Evolutionary conservation across 1,140 invertebrate genomes (phyloP), one percentile per base, ranked within the genome.

Genomic region (Drosophila ananassae): DNA sequence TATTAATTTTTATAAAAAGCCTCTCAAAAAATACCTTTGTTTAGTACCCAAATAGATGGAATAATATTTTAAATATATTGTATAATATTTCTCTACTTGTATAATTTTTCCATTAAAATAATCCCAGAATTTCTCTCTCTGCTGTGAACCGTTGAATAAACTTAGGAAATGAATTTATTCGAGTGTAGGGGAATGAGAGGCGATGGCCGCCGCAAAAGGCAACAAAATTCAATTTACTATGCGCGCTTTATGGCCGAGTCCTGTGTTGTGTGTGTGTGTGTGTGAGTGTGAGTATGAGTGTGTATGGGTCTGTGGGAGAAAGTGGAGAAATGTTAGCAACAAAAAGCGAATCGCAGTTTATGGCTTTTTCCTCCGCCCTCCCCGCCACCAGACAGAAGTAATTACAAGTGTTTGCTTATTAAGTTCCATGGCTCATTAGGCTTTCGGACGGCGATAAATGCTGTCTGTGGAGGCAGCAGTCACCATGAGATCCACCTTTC

Each of bases 201-300:
- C 41, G 63, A 22, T 39, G 73, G 32, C 44, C 69, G 77, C 82
- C 81, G 82, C 77, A 87, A 77, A 87, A 85, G 82, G 82, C 82
- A 82, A 85, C 82, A 87, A 85, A 85, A 85, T 85, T 85, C 82
- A 85, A 85, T 85, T 85, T 85, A 87, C 82, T 85, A 87, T 87
- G 82, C 82, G 78, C 82, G 82, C 82, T 85, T 85, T 85, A 85
- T 87, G 82, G 62, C 82, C 82, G 30, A 78, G 39, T 71, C 77
- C 81, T 56, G 76, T 63, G 63, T 63, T 69, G 66, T 69, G 63
- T 22, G 64, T 46, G 59, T 46, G 52, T 21, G 51, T 41, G 39
- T 41, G 39, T 17, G 17, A 12, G 39, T 8, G 41, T 17, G 41
- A 1, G 12, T 41, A 12, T 41, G n/a, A 13, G 39, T 13, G 39